Evolutionary conservation across 2,797 vertebrate genomes (phyloP).

Genomic region (Podarcis siculus): DNA sequence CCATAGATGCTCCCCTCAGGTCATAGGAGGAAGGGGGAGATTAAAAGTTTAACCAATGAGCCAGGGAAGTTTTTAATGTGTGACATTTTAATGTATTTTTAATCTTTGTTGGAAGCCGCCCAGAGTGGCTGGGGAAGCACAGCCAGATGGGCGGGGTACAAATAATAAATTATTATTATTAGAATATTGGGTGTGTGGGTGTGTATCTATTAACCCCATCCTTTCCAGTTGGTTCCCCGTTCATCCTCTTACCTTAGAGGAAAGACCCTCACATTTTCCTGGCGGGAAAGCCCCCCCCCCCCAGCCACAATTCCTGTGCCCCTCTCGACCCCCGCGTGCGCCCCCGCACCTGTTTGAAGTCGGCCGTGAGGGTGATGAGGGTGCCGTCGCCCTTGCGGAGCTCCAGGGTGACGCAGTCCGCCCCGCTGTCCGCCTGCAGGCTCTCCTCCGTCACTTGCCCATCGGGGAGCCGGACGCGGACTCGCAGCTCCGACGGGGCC

Average conservation of each 20-base stretch:
- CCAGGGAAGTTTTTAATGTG: too few species aligned
- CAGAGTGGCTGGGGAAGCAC: too few species aligned
- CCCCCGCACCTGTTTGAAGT: constrained; percentile 91
- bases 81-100: too few species aligned
- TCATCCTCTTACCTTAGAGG: too few species aligned
- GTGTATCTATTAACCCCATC: background rate
- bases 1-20: background rate
- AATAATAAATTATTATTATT: too few species aligned
- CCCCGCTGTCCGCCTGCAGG: constrained; percentile 90
- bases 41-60: background rate
- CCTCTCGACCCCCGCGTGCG: fast-evolving
- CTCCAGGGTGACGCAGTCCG: constrained; percentile 89
- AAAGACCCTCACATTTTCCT: too few species aligned
- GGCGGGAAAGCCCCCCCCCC: too few species aligned
- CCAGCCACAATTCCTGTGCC: too few species aligned
- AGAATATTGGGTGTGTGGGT: background rate
- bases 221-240: fast-evolving
- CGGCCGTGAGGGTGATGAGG: constrained; percentile 89
- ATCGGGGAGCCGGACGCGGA: constrained; percentile 89
- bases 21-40: background rate
- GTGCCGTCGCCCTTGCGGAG: constrained; percentile 91
- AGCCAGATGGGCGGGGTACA: too few species aligned
- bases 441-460: constrained; percentile 92
- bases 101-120: too few species aligned
- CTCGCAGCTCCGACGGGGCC: constrained; percentile 85